phyloP scores from a whole-genome alignment of 2,888 invertebrate genomes.

The Phragmatobia fuliginosa region DNA sequence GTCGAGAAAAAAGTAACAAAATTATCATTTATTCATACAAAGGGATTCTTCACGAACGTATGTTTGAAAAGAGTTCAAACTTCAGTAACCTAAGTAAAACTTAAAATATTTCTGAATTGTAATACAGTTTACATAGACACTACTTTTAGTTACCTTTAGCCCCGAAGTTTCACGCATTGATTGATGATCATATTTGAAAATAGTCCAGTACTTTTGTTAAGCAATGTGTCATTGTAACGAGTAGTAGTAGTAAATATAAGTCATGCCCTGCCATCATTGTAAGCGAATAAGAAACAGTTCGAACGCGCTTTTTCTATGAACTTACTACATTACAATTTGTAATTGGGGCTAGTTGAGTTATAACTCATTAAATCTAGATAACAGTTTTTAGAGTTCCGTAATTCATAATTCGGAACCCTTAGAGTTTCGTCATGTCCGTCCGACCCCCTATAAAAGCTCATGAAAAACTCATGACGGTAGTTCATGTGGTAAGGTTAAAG shows the following conservation, averaged over 20 bases:
- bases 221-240: too few species aligned
- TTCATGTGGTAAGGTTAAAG: too few species aligned
- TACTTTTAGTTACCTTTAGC: not conserved
- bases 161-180: not conserved
- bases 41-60: not conserved
- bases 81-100: not conserved
- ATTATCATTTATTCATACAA: constrained; percentile 11
- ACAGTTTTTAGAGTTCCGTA: too few species aligned
- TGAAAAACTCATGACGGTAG: too few species aligned
- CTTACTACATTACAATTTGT: not conserved
- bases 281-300: not conserved
- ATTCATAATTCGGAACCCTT: too few species aligned
- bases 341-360: too few species aligned
- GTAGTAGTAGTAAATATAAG: too few species aligned
- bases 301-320: not conserved
- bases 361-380: too few species aligned
- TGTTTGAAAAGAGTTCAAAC: not conserved
- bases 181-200: not conserved
- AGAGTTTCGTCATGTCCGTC: too few species aligned
- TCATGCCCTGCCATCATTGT: not conserved
- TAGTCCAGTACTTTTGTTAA: not conserved
- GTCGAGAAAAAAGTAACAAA: constrained; percentile 20
- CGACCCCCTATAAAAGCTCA: too few species aligned
- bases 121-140: not conserved
- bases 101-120: not conserved